phyloP scores from a whole-genome alignment of 2,888 invertebrate genomes.

The Zaprionus bogoriensis region DNA sequence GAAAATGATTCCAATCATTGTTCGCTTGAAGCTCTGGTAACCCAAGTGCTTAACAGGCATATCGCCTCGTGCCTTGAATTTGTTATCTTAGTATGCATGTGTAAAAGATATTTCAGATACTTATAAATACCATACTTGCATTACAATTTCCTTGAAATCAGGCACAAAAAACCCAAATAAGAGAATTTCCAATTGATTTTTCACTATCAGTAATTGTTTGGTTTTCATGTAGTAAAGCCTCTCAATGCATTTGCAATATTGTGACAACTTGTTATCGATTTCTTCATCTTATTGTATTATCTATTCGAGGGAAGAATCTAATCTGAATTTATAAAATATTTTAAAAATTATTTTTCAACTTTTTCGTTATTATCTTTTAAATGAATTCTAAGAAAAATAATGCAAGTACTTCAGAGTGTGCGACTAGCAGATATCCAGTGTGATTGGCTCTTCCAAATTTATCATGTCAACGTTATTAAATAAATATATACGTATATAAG shows the following conservation, averaged over 20 bases:
- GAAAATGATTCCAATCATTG: conserved; percentile 8
- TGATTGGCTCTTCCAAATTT: background rate
- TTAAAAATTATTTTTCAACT: no score
- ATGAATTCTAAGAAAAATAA: no score
- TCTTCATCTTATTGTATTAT: background rate
- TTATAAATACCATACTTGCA: background rate
- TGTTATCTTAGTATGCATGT: no score
- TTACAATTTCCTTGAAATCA: background rate
- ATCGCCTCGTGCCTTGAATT: background rate
- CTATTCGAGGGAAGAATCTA: background rate
- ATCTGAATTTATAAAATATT: background rate
- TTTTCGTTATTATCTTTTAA: no score
- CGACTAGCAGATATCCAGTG: background rate
- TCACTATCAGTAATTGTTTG: conserved; percentile 12
- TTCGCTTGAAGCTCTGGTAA: conserved; percentile 13
- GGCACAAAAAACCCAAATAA: background rate
- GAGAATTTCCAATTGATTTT: conserved; percentile 5
- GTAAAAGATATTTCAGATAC: no score
- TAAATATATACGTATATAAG: no score
- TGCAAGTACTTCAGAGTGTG: background rate
- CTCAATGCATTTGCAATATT: no score
- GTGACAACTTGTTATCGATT: background rate
- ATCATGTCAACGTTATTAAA: no score
- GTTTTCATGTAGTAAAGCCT: no score
- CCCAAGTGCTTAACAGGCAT: background rate